Base-by-base conservation (phyloP, 2,888 invertebrate species). In the Aphidoletes aphidimyza region DNA sequence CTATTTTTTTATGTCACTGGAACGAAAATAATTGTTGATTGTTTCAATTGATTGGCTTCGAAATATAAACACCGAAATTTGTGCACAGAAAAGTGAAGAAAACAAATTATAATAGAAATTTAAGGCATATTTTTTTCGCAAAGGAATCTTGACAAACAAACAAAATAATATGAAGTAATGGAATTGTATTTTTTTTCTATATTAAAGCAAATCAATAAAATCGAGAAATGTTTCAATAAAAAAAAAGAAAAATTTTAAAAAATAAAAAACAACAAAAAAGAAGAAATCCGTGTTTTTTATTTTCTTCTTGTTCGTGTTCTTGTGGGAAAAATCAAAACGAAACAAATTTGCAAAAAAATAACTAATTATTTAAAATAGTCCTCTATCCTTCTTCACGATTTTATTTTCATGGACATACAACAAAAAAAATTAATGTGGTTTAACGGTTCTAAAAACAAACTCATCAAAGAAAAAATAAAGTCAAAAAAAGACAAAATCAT, bases 321-420 rank as follows among this genome's bases (percentile, higher is more conserved):
- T 22, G 22, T 9, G 47, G 19, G 17, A 69, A 19, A 37, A 30
- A 34, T 78, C n/a, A n/a, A n/a, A n/a, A n/a, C n/a, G n/a, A n/a
- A n/a, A n/a, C n/a, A n/a, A n/a, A n/a, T n/a, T n/a, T n/a, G n/a
- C n/a, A n/a, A n/a, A n/a, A n/a, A n/a, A n/a, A n/a, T n/a, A n/a
- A n/a, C n/a, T n/a, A n/a, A n/a, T n/a, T n/a, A n/a, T 5, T 17
- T 34, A 17, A 36, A 83, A 45, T 42, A 83, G 83, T 83, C 83
- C 83, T 83, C 83, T 83, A 83, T 83, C 83, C 83, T 83, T 83
- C 83, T 83, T 83, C 83, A 83, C 26, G 36, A 81, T 42, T 42
- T 83, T 45, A 83, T 45, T 83, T 39, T 83, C 42, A 83, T 42
- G 42, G 81, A 81, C n/a, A n/a, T n/a, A n/a, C n/a, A n/a, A n/a